These are phyloP conservation scores for Isaurus tuberculatus DNA, from an alignment of 92 coral and sea anemone genomes.

Conservation along the genomic window DNA sequence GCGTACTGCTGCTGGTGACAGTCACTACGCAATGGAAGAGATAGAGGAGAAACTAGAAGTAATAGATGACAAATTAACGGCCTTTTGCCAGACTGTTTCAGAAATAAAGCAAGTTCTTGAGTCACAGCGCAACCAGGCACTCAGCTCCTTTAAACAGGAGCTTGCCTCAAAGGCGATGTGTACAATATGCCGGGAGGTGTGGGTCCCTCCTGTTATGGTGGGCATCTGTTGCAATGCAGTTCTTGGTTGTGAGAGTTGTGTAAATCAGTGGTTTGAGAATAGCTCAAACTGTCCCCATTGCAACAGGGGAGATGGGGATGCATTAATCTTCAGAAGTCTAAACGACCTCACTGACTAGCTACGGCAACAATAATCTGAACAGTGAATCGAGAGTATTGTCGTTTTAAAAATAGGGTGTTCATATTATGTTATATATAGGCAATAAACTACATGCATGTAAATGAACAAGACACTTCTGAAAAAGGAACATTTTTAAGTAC, in stretches of 20 bases:
- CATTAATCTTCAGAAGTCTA: not conserved
- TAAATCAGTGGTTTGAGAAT: not conserved
- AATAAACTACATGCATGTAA: no score
- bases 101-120: not conserved
- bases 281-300: slow-evolving; percentile 1
- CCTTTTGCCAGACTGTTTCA: not conserved
- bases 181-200: not conserved
- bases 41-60: not conserved
- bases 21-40: not conserved
- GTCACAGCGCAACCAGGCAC: not conserved
- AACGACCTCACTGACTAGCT: not conserved
- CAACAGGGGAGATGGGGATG: not conserved
- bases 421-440: no score
- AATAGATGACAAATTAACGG: not conserved
- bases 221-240: slow-evolving; percentile 3
- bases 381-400: no score
- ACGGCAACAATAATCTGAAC: no score
- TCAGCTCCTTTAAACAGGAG: slow-evolving; percentile 2
- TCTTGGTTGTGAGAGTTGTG: not conserved
- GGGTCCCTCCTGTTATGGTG: not conserved
- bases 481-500: no score
- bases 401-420: no score
- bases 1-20: not conserved
- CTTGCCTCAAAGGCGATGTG: not conserved
- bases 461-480: no score